Conservation (phyloP, 1,140 invertebrate genomes). For the Sitobion miscanthi region DNA sequence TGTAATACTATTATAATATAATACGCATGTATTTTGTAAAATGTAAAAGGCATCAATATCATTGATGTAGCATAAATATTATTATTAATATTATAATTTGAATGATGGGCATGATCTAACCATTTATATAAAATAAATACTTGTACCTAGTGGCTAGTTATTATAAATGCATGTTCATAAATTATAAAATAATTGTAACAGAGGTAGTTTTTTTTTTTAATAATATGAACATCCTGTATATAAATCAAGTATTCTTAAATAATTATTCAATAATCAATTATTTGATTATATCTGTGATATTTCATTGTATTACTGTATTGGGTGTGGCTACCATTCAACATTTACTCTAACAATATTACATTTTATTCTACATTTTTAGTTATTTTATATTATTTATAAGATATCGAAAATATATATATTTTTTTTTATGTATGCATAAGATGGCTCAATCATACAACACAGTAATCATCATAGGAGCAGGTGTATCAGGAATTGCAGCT, state of each 20-base stretch:
- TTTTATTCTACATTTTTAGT: neutral
- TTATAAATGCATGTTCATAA: neutral
- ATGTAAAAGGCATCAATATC: neutral
- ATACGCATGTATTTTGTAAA: neutral
- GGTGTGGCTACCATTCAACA: slow-evolving; percentile 9
- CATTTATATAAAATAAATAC: neutral
- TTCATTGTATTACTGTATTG: neutral
- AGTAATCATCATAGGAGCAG: slow-evolving; percentile 68
- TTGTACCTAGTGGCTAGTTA: neutral
- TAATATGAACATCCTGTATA: slow-evolving; percentile 33
- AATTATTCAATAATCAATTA: neutral
- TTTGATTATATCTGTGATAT: neutral
- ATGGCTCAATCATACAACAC: slow-evolving; percentile 43
- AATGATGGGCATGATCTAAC: neutral
- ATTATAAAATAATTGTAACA: neutral
- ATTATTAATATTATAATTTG: neutral
- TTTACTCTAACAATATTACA: neutral
- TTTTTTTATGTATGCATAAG: neutral
- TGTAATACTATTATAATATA: too few species aligned
- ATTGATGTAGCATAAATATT: neutral
- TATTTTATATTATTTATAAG: neutral
- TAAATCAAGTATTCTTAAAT: neutral
- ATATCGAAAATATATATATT: neutral
- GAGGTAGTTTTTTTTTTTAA: neutral
- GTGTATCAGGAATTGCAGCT: slow-evolving; percentile 69